These are phyloP conservation scores for Pipistrellus pygmaeus DNA, from an alignment of 2,797 vertebrate species.

Conservation along the genomic window DNA sequence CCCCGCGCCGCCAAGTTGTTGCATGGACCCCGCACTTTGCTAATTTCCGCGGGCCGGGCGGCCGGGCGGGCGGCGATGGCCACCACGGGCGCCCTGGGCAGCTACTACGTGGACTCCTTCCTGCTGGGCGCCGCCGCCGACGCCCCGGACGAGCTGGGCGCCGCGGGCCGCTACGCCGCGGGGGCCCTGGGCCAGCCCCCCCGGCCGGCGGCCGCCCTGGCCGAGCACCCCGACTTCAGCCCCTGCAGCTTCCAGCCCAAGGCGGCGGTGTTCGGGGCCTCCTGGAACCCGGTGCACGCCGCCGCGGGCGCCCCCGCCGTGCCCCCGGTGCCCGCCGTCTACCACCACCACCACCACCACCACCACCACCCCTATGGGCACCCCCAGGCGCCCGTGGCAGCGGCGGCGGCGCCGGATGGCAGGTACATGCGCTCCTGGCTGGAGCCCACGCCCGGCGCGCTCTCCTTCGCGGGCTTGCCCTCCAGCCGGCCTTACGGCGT, in stretches of 20 bases:
- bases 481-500: constrained; percentile 96
- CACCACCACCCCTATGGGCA: constrained; percentile 94
- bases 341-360: constrained; percentile 90
- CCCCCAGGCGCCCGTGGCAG: constrained; percentile 90
- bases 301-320: constrained; percentile 91
- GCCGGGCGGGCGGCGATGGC: constrained; percentile 89
- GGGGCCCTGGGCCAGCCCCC: constrained; percentile 92
- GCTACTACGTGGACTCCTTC: constrained; percentile 96
- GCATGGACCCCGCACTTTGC: constrained; percentile 95
- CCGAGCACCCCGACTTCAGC: constrained; percentile 95
- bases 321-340: constrained; percentile 89
- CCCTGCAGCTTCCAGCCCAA: constrained; percentile 96
- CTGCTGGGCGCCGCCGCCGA: constrained; percentile 88
- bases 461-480: constrained; percentile 96
- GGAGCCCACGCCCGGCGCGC: constrained; percentile 94
- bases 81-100: constrained; percentile 94
- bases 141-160: constrained; percentile 94
- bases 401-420: constrained; percentile 93
- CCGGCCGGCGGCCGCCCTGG: constrained; percentile 91
- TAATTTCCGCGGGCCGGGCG: constrained; percentile 88
- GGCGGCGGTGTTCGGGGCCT: constrained; percentile 94
- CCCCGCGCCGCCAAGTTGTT: constrained; percentile 92
- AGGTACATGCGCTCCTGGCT: constrained; percentile 98
- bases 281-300: constrained; percentile 94
- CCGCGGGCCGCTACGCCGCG: constrained; percentile 92